Evolutionary conservation across 2,888 invertebrate species (phyloP), one percentile per base, ranked within the genome.

Genomic region (Steromphala cineraria): DNA sequence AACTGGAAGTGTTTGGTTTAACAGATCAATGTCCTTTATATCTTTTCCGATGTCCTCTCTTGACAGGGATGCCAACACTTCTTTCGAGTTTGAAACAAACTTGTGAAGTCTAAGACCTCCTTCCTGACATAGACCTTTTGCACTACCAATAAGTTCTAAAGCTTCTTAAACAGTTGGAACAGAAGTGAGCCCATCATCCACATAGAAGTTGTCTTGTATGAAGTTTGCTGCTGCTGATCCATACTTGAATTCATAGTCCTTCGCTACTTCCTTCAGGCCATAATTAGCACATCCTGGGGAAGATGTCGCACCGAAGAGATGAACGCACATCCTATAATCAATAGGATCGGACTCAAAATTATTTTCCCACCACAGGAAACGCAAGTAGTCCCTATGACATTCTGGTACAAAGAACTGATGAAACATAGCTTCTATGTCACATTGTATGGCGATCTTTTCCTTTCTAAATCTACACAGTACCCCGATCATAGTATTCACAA

Each of bases 141-240:
- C 80, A 10, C 67, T 81, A 17, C 67, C n/a, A 5, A 85, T 79
- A 28, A 88, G n/a, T 0, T 55, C 8, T 10, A 83, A 78, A n/a
- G 84, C 86, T 52, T 84, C 81, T 24, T 71, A 53, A 46, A 74
- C 71, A 21, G 83, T 67, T 7, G 79, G 62, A 2, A 84, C 79
- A 7, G 80, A 82, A n/a, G 67, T 75, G 3, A 87, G 24, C 0
- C 86, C 86, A 71, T 87, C 86, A 67, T 87, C 87, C 2, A 87
- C 86, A 75, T 86, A 87, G 56, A 87, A 87, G 13, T 84, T 62
- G 21, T 80, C 77, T n/a, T 36, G 36, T 36, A 36, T 36, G 36
- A 36, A 36, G 2, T 71, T 80, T 24, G 81, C 82, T 4, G n/a
- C n/a, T n/a, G 55, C 55, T 10, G 15, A 24, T 56, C 79, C 75